phyloP scores from a whole-genome alignment of 2,888 invertebrate genomes.

The Drosophila anomalata region DNA sequence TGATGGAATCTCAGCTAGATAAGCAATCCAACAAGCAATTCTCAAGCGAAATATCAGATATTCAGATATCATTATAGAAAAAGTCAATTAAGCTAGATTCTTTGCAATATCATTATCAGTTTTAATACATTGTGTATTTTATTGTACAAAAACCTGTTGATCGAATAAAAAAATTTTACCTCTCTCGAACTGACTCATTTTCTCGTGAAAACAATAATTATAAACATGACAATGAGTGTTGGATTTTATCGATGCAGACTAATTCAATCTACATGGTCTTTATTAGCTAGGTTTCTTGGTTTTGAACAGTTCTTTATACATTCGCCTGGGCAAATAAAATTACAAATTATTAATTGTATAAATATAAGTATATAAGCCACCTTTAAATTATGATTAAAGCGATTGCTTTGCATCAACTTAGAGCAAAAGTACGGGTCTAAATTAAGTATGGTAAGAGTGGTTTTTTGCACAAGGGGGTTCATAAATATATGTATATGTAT shows the following conservation, averaged over 20 bases:
- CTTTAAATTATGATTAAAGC: conserved; percentile 46
- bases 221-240: background rate
- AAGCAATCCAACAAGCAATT: conserved; percentile 28
- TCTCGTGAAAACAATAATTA: background rate
- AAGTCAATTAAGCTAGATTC: conserved; percentile 26
- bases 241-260: conserved; percentile 29
- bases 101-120: background rate
- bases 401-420: conserved; percentile 33
- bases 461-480: conserved; percentile 33
- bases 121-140: conserved; percentile 5
- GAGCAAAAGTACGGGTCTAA: conserved; percentile 32
- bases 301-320: conserved; percentile 44
- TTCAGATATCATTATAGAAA: background rate
- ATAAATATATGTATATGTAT: conserved; percentile 30
- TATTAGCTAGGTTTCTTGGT: conserved; percentile 42
- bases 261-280: conserved; percentile 18
- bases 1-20: conserved; percentile 39
- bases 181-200: conserved; percentile 19
- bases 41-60: conserved; percentile 17
- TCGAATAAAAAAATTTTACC: conserved; percentile 31
- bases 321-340: conserved; percentile 39
- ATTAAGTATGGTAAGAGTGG: conserved; percentile 38
- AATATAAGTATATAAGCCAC: conserved; percentile 50
- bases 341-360: conserved; percentile 9
- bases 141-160: conserved; percentile 18